Conservation (phyloP, 2,113 vertebrate species). For the Macquaria ambigua region DNA sequence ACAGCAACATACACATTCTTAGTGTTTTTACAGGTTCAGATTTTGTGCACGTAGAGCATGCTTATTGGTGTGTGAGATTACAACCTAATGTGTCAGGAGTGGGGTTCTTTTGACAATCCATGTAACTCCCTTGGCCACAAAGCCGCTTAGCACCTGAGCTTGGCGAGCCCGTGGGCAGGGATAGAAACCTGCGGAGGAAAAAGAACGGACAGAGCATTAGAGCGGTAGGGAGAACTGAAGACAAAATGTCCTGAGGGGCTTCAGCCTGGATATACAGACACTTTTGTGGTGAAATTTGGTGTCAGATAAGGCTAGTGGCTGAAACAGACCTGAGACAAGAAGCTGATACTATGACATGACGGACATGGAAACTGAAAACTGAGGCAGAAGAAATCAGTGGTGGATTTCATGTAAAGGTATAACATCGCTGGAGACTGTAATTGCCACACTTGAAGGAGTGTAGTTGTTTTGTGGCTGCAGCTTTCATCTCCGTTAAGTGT, state of each 20-base stretch:
- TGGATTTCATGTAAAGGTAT: conserved; percentile 49
- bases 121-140: conserved; percentile 53
- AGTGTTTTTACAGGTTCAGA: neutral
- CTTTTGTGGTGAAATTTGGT: neutral
- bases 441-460: too few relatives aligned
- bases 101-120: conserved; percentile 41
- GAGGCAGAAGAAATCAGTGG: conserved; percentile 10
- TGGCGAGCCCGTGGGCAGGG: conserved; percentile 14
- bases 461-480: neutral
- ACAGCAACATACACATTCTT: neutral
- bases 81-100: conserved; percentile 37
- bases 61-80: conserved; percentile 24
- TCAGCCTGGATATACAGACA: neutral
- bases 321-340: neutral
- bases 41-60: neutral
- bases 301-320: neutral
- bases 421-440: neutral
- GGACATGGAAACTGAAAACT: neutral
- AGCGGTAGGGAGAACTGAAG: neutral
- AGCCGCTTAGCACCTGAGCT: conserved; percentile 79
- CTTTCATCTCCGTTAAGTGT: neutral
- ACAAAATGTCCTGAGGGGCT: neutral
- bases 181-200: neutral
- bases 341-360: neutral
- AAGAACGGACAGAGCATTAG: neutral